phyloP scores from a whole-genome alignment of 2,113 vertebrate genomes.

The Lepus timidus region DNA sequence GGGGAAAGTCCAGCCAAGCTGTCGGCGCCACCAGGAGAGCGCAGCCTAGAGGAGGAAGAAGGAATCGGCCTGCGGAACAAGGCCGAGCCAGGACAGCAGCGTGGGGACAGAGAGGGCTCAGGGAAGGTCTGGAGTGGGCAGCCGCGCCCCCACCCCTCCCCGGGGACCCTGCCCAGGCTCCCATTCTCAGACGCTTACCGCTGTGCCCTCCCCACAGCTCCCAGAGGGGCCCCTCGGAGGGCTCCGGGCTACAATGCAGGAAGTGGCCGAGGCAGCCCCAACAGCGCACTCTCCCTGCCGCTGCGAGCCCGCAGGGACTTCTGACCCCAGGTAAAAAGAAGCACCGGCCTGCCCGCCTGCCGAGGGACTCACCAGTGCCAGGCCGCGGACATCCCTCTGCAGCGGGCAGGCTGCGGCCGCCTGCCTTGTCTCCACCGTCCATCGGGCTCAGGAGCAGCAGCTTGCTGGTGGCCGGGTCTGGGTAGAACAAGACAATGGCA shows the following conservation, averaged over 20 bases:
- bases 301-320: background rate
- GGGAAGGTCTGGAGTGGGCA: background rate
- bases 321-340: background rate
- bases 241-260: background rate
- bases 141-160: fast-evolving
- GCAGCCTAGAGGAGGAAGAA: background rate
- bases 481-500: background rate
- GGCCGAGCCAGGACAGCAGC: background rate
- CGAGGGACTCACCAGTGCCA: conserved; percentile 68
- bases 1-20: background rate
- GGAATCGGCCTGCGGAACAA: background rate
- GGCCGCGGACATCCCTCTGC: conserved; percentile 55
- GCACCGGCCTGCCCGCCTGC: fast-evolving
- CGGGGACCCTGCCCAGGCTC: background rate
- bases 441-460: conserved; percentile 78
- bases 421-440: conserved; percentile 73
- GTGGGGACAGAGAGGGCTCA: fast-evolving
- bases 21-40: background rate
- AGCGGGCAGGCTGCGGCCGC: background rate
- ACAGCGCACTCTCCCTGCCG: background rate
- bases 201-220: background rate
- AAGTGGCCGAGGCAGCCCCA: background rate
- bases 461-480: conserved; percentile 81
- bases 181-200: background rate
- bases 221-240: background rate